phyloP scores from a whole-genome alignment of 1,140 invertebrate species.

The Drosophila persimilis region DNA sequence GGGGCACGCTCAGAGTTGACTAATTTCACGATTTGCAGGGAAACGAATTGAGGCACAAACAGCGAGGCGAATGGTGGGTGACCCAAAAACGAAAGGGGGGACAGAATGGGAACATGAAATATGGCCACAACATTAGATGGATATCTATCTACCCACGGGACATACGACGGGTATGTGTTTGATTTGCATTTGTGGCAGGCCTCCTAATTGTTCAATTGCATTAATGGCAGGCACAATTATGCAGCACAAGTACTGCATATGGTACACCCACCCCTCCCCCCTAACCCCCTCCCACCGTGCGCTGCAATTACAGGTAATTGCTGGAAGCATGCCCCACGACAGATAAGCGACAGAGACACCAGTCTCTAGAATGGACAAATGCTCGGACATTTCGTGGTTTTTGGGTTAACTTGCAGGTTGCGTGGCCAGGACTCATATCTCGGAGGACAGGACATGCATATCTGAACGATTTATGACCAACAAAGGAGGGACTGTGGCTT shows the following conservation, averaged over 20 bases:
- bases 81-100: neutral
- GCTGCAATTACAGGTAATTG: conserved; percentile 44
- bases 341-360: conserved; percentile 23
- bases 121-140: conserved; percentile 40
- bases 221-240: conserved; percentile 41
- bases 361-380: conserved; percentile 4
- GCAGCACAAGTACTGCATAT: conserved; percentile 19
- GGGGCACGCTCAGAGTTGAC: conserved; percentile 25
- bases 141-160: conserved; percentile 29
- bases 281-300: conserved; percentile 19
- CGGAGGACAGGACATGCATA: neutral
- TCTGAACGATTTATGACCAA: neutral
- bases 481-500: too few species aligned
- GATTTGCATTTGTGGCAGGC: conserved; percentile 42
- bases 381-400: conserved; percentile 9
- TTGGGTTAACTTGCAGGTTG: conserved; percentile 30
- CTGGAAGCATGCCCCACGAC: neutral
- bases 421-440: conserved; percentile 10
- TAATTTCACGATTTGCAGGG: conserved; percentile 16
- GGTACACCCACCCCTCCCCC: neutral
- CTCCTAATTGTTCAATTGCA: conserved; percentile 53
- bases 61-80: too few species aligned
- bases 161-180: neutral
- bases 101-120: conserved; percentile 42
- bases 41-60: neutral